phyloP scores from a whole-genome alignment of 1,140 invertebrate species.

The Parasteatoda tepidariorum region DNA sequence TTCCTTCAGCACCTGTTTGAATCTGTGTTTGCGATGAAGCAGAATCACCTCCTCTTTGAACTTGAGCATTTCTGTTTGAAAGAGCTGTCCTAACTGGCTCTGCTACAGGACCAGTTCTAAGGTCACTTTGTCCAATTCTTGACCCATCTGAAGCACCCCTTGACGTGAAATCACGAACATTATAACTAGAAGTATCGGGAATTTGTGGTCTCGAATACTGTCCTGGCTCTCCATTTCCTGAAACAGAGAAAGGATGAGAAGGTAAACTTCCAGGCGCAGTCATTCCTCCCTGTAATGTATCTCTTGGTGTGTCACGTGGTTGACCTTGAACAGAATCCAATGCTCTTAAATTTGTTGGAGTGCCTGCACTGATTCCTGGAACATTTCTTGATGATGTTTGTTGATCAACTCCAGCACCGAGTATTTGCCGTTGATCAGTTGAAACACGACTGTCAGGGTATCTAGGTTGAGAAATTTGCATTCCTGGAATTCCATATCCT shows the following conservation, averaged over 20 bases:
- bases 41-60: slow-evolving; percentile 8
- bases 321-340: not conserved
- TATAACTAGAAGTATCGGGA: not conserved
- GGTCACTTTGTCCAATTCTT: not conserved
- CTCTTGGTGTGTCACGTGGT: too few relatives aligned
- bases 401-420: not conserved
- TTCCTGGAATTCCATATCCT: not conserved
- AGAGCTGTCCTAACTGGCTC: not conserved
- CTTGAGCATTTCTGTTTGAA: not conserved
- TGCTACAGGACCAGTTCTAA: not conserved
- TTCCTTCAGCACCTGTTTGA: slow-evolving; percentile 42
- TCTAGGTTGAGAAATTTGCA: not conserved
- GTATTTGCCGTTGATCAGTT: not conserved
- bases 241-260: too few relatives aligned
- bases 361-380: not conserved
- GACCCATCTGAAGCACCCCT: not conserved
- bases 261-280: too few relatives aligned
- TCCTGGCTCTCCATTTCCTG: not conserved
- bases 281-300: too few relatives aligned
- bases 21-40: slow-evolving; percentile 55
- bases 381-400: not conserved
- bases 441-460: too few relatives aligned
- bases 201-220: not conserved
- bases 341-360: not conserved
- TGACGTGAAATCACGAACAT: not conserved